Conservation (phyloP, 2,888 invertebrate species). For the Drosophila tanythrix region DNA sequence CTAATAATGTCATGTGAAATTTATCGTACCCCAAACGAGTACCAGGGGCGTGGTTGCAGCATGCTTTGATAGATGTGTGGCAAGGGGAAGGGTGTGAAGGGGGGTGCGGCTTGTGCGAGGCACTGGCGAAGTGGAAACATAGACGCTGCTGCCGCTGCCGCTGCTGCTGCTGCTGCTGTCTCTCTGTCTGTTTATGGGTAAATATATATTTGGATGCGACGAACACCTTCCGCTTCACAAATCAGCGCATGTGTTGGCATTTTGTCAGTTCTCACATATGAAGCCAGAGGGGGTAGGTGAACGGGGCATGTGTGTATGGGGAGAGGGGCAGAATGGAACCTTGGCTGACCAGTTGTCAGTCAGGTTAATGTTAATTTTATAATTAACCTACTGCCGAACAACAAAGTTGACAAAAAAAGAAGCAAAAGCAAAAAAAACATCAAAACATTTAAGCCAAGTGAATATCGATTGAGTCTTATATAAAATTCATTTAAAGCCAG, state of each 20-base stretch:
- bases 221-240: slow-evolving; percentile 80
- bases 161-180: background rate
- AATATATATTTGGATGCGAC: slow-evolving; percentile 74
- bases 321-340: slow-evolving; percentile 16
- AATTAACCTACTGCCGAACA: slow-evolving; percentile 66
- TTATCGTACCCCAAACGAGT: slow-evolving; percentile 65
- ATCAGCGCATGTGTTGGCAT: slow-evolving; percentile 68
- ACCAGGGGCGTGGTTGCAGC: slow-evolving; percentile 51
- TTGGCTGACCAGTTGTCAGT: slow-evolving; percentile 73
- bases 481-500: slow-evolving; percentile 30
- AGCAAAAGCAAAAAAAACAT: slow-evolving; percentile 5
- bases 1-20: slow-evolving; percentile 80
- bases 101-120: slow-evolving; percentile 2
- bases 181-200: slow-evolving; percentile 12
- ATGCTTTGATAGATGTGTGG: background rate
- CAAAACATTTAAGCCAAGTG: slow-evolving; percentile 39
- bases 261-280: slow-evolving; percentile 36
- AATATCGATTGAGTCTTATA: slow-evolving; percentile 42
- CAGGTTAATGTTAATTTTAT: slow-evolving; percentile 72
- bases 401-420: slow-evolving; percentile 24
- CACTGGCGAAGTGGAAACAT: slow-evolving; percentile 37
- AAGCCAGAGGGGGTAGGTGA: background rate
- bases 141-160: slow-evolving; percentile 18
- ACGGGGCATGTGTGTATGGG: background rate
- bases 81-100: background rate